These are phyloP conservation scores for Bradypus variegatus DNA, from an alignment of 2,797 vertebrate species.

Conservation along the genomic window DNA sequence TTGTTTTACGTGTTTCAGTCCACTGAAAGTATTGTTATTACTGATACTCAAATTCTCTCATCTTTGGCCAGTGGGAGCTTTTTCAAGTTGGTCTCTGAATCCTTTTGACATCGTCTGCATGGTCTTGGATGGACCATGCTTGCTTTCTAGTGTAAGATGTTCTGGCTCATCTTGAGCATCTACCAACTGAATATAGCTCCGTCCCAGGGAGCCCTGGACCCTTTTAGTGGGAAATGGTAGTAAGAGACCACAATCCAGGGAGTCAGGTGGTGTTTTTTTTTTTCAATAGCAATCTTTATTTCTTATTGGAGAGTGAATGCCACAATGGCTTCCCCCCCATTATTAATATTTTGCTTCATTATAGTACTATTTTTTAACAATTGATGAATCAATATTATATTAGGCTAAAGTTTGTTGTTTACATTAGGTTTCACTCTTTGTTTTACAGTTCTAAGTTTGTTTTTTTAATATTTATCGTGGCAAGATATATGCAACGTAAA, in stretches of 20 bases:
- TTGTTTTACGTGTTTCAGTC: background rate
- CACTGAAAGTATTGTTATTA: background rate
- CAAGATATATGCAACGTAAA: no score
- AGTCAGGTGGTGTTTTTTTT: no score
- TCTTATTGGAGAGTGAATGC: no score
- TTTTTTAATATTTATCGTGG: no score
- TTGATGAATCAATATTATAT: no score
- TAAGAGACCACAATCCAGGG: background rate
- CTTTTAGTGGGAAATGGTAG: background rate
- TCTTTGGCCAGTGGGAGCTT: background rate
- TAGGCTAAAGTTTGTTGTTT: no score
- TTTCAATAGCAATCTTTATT: no score
- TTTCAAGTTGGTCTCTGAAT: background rate
- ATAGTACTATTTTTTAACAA: no score
- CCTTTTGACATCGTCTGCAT: background rate
- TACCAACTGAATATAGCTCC: background rate
- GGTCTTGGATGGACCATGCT: background rate
- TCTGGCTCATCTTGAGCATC: background rate
- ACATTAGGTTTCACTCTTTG: no score
- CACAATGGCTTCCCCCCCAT: no score
- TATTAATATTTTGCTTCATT: no score
- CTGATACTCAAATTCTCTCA: background rate
- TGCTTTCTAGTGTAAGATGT: background rate
- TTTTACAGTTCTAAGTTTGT: no score
- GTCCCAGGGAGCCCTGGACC: background rate